Evolutionary conservation across 1,140 invertebrate genomes (phyloP).

Genomic region (Nomia melanderi): DNA sequence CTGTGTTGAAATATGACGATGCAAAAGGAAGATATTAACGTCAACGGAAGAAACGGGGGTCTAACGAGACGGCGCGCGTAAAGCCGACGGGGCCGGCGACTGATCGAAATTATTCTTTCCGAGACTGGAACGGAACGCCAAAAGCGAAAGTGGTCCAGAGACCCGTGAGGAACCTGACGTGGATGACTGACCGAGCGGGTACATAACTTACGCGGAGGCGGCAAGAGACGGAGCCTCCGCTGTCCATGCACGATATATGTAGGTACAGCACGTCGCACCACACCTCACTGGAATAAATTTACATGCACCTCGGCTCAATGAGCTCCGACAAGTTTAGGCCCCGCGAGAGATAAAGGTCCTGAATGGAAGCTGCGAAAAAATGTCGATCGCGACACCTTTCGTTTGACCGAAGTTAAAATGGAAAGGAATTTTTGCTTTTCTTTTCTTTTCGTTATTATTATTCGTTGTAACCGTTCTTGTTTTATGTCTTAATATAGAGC

Average conservation of each 20-base stretch:
- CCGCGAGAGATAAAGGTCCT: slow-evolving; percentile 4
- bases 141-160: slow-evolving; percentile 62
- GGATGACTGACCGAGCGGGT: slow-evolving; percentile 53
- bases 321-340: slow-evolving; percentile 51
- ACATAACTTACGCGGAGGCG: slow-evolving; percentile 71
- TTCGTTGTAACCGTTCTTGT: no score
- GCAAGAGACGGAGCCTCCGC: slow-evolving; percentile 46
- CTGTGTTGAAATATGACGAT: slow-evolving; percentile 36
- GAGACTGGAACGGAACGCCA: slow-evolving; percentile 20
- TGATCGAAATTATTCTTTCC: slow-evolving; percentile 60
- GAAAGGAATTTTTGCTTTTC: no score
- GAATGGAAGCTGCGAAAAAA: slow-evolving; percentile 6
- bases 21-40: slow-evolving; percentile 43
- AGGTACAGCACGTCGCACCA: slow-evolving; percentile 59
- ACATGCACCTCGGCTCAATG: slow-evolving; percentile 65
- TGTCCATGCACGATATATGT: slow-evolving; percentile 61
- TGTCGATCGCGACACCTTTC: neutral
- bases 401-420: neutral
- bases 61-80: slow-evolving; percentile 42
- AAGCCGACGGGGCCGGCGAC: slow-evolving; percentile 31
- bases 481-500: no score
- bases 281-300: slow-evolving; percentile 74
- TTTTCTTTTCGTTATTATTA: no score
- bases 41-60: neutral
- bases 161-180: slow-evolving; percentile 42